Conservation (phyloP, 2,888 invertebrate species). For the Drosophila pseudotakahashii region DNA sequence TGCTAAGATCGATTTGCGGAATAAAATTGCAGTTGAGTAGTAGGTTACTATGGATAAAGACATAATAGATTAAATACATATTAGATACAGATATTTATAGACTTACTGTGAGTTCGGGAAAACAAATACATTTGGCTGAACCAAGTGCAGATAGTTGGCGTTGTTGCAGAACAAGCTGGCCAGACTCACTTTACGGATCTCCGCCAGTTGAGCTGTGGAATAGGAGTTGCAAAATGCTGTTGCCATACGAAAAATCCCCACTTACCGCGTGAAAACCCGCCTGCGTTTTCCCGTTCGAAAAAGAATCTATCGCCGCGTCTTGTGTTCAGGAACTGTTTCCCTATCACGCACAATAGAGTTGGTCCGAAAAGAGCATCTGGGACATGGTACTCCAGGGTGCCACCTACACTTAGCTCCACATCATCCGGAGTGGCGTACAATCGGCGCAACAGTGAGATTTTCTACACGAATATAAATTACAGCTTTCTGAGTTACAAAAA, state of each 20-base stretch:
- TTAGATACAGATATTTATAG: background rate
- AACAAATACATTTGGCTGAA: constrained; percentile 85
- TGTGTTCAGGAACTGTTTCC: constrained; percentile 88
- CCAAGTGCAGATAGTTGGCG: constrained; percentile 86
- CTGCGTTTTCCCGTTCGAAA: constrained; percentile 86
- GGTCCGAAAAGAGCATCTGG: constrained; percentile 88
- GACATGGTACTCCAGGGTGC: constrained; percentile 87
- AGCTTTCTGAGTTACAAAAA: background rate
- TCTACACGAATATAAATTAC: constrained; percentile 81
- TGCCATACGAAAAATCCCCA: background rate
- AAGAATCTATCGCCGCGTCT: constrained; percentile 90
- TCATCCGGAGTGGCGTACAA: constrained; percentile 88
- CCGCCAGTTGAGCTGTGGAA: constrained; percentile 87
- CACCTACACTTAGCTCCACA: constrained; percentile 89
- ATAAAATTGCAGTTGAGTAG: constrained; percentile 67
- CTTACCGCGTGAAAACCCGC: constrained; percentile 86
- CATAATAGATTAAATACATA: background rate
- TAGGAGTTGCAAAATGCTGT: too few species aligned
- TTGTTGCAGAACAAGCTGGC: constrained; percentile 92
- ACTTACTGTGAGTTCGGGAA: constrained; percentile 72
- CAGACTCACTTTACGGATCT: constrained; percentile 90
- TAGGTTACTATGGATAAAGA: constrained; percentile 60
- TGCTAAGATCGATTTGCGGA: constrained; percentile 69
- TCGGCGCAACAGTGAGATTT: constrained; percentile 85
- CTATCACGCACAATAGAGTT: constrained; percentile 89